Conservation (phyloP, 2,113 vertebrate genomes). For the Genyomyrus donnyi region DNA sequence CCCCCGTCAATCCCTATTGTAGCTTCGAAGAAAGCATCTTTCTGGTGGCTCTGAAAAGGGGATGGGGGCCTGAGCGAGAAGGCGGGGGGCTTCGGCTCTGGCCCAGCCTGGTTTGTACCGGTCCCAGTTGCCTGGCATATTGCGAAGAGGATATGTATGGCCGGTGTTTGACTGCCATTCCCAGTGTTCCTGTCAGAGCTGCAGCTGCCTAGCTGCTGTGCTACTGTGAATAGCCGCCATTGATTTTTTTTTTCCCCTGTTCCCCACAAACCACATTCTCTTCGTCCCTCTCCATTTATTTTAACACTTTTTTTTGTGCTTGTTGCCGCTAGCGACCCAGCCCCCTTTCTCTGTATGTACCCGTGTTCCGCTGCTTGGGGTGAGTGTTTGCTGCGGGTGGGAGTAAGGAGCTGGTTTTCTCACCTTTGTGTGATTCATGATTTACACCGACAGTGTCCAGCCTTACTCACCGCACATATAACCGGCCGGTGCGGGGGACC, state of each 20-base stretch:
- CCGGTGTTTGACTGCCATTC: constrained; percentile 37
- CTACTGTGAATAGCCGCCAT: constrained; percentile 45
- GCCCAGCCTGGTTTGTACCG: constrained; percentile 14
- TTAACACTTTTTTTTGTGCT: not conserved
- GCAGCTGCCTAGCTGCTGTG: constrained; percentile 44
- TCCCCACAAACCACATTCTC: constrained; percentile 18
- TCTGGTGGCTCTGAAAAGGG: not conserved
- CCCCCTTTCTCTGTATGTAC: constrained; percentile 25
- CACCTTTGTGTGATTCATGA: constrained; percentile 50
- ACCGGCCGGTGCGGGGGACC: constrained; percentile 30
- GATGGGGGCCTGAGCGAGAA: constrained; percentile 35
- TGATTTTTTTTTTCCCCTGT: constrained; percentile 33
- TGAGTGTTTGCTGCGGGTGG: constrained; percentile 28
- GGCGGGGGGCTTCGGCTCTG: constrained; percentile 41
- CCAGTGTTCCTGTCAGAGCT: constrained; percentile 46
- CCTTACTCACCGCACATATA: constrained; percentile 45
- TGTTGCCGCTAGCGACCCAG: constrained; percentile 31
- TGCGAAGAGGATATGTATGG: constrained; percentile 40
- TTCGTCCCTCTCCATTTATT: constrained; percentile 15
- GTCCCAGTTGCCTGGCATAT: constrained; percentile 36
- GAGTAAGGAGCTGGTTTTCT: constrained; percentile 34
- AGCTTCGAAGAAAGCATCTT: constrained; percentile 31
- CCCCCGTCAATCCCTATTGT: constrained; percentile 2
- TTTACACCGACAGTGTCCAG: constrained; percentile 35
- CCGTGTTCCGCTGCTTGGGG: constrained; percentile 33